Evolutionary conservation across 2,797 vertebrate genomes (phyloP).

Genomic region (Pseudochaenichthys georgianus): DNA sequence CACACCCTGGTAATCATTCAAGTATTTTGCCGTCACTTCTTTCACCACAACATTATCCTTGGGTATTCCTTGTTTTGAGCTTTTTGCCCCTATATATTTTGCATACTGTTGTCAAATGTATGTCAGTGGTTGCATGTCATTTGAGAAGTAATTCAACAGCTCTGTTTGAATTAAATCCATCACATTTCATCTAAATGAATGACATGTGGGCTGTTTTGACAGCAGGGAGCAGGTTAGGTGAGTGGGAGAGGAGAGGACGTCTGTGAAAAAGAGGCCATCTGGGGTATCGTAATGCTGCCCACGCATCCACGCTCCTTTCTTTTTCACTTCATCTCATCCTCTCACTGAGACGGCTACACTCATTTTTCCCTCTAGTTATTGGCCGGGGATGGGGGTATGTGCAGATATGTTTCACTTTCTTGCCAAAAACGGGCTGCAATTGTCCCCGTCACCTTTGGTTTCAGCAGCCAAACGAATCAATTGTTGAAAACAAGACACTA

Average conservation of each 20-base stretch:
- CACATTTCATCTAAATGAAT: conserved; percentile 24
- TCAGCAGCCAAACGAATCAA: conserved; percentile 35
- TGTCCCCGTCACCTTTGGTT: conserved; percentile 5
- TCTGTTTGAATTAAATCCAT: conserved; percentile 13
- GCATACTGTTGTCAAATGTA: not conserved
- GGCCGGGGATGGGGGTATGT: not conserved
- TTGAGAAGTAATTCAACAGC: not conserved
- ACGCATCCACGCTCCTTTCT: conserved; percentile 51
- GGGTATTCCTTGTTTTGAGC: not conserved
- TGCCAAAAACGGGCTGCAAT: conserved; percentile 25
- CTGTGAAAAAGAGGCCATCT: conserved; percentile 72
- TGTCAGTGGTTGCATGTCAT: conserved; percentile 19
- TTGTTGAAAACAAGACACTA: conserved; percentile 18
- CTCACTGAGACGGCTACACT: conserved; percentile 29
- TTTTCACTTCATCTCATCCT: conserved; percentile 46
- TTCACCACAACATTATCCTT: not conserved
- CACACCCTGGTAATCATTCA: conserved; percentile 1
- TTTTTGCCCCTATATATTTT: not conserved
- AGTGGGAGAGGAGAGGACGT: conserved; percentile 66
- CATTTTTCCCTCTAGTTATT: conserved; percentile 21
- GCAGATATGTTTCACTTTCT: not conserved
- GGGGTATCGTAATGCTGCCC: conserved; percentile 69
- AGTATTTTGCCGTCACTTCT: not conserved
- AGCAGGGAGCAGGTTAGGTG: conserved; percentile 61
- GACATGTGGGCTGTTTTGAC: conserved; percentile 28